Base-by-base conservation (phyloP, 35 echinoderm and acorn worm species). In the Lytechinus variegatus region DNA sequence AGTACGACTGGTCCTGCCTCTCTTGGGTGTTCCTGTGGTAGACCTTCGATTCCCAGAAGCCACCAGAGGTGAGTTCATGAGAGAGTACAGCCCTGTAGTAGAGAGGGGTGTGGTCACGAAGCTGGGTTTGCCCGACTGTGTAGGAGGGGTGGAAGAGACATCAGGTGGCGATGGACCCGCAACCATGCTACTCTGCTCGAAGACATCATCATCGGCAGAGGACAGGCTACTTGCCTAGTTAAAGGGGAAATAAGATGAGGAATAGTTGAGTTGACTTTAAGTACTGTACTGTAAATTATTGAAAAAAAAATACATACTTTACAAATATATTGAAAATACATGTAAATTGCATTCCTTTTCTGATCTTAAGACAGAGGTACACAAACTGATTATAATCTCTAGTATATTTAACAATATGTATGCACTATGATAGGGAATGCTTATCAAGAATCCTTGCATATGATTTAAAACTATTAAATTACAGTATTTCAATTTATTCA, bases 1-100 rank as follows among this genome's bases (percentile, higher is more conserved):
- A 8, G 1, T 54, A 8, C 91, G 52, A 54, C 53, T 93, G 92
- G 29, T 93, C 92, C 92, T 54, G 92, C 92, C 57, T 4, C 53
- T 93, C 54, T 54, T 57, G 9, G 55, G 54, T 55, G 52, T 55
- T 12, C 88, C 54, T 9, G 44, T 52, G 9, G 55, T 13, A 27
- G n/a, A 54, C 55, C 5, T 95, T 11, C 55, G 14, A 5, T 72
- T 91, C 16, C 24, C 95, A 13, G 95, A 95, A 11, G 52, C 86
- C 28, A 95, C 54, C n/a, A 96, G 27, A 27, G 95, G 95, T 8
- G 95, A 96, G 57, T 96, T 96, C 88, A 96, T 96, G 21, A 96
- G 61, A 29, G 44, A 52, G 91, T 92, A 96, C 19, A 96, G 89
- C 10, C 95, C 95, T 60, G 33, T 60, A n/a, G 95, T 52, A 71